Evolutionary conservation across 1,140 invertebrate species (phyloP), one percentile per base, ranked within the genome.

Genomic region (Protaetia brevitarsis): DNA sequence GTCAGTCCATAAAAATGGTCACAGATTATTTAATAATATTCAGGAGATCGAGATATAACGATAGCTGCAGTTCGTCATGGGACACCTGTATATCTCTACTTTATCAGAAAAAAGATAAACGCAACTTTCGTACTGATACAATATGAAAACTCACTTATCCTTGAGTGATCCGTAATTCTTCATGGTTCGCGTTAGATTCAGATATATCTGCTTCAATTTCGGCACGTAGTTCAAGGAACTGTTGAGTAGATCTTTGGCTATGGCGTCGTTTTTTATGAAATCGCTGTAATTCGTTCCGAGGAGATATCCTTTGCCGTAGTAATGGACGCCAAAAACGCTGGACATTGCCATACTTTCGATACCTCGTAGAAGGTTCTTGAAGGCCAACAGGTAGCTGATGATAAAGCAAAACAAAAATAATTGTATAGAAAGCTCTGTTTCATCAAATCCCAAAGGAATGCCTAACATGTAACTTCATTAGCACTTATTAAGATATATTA

Each of bases 341-440:
- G 88, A 88, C 63, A 94, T 92, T 0, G 91, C 91, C 60, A 90
- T 85, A 71, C 90, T 92, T 73, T 94, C 92, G 58, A 94, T 92
- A 71, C 89, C 90, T 16, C 90, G 83, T 0, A 94, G 79, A 0
- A 94, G 78, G 77, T 93, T 94, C 76, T 94, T 93, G 77, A 93
- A 93, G 0, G 91, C 89, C 34, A 94, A 85, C 34, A 94, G 76
- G 77, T 90, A 91, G 67, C 90, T 93, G 76, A n/a, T n/a, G n/a
- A n/a, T 27, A 77, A 79, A 51, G 6, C 23, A 45, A 56, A 23
- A 3, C n/a, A 45, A n/a, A 59, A 2, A 58, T 3, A 45, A 5
- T 11, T 8, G 2, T 37, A 13, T 37, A 8, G n/a, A n/a, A n/a
- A n/a, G n/a, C n/a, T n/a, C n/a, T n/a, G n/a, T n/a, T n/a, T n/a